Evolutionary conservation across 23 tunicate genomes (phyloP), one percentile per base, ranked within the genome.

Genomic region (Ascidia mentula): DNA sequence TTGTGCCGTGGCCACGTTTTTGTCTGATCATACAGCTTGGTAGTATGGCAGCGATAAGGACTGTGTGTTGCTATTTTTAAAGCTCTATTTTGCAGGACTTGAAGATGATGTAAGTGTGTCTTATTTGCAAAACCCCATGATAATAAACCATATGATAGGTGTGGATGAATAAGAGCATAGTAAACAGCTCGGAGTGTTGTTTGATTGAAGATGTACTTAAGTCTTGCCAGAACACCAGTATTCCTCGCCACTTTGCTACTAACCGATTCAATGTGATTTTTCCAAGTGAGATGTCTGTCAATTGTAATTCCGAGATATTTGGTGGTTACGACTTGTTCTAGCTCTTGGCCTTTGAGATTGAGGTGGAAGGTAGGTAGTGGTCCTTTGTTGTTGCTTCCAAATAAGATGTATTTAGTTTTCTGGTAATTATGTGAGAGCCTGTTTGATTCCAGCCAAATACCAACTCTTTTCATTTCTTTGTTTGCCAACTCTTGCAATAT

Each of bases 301-400:
- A 71, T 34, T 28, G 31, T 71, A 18, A 71, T 36, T 34, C 75
- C 75, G 39, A 71, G 75, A 71, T 71, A 71, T 31, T 71, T 71
- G 38, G 31, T 36, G 18, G 75, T 71, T 34, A n/a, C 31, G 38
- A 36, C 18, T 36, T 71, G 32, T 28, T 34, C 38, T 34, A 71
- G 30, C 31, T 28, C 30, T n/a, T 71, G 38, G 31, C 13, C 13
- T 28, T 71, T 71, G 39, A 71, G n/a, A 28, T 34, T 26, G 18
- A 71, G 31, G n/a, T 71, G 38, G 75, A 34, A 71, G n/a, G 75
- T n/a, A n/a, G n/a, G n/a, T n/a, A n/a, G n/a, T 34, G 30, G 38
- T 36, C 39, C 39, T 71, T 71, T 71, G n/a, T n/a, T n/a, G n/a
- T n/a, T n/a, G 39, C 31, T 71, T 71, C 32, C n/a, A 71, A 71